phyloP scores from a whole-genome alignment of 2,113 vertebrate genomes.

The Hippolais icterina region DNA sequence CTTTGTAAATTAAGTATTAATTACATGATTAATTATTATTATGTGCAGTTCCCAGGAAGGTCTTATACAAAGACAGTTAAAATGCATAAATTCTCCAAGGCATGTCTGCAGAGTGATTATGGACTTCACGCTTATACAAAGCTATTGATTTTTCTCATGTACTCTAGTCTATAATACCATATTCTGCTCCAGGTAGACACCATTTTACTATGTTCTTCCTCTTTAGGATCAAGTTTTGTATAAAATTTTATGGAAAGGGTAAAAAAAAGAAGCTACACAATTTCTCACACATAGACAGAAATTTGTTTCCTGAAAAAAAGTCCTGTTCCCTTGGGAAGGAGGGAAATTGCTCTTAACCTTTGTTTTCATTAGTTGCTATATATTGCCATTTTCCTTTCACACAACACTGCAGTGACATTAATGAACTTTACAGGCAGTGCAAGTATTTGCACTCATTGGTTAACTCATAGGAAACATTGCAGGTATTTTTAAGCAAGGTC shows the following conservation, averaged over 20 bases:
- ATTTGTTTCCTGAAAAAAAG: not conserved
- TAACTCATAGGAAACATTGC: not conserved
- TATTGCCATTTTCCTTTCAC: not conserved
- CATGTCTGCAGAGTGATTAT: slow-evolving; percentile 31
- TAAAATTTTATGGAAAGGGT: not conserved
- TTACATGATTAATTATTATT: slow-evolving; percentile 65
- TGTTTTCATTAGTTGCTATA: not conserved
- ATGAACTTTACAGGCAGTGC: not conserved
- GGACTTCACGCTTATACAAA: slow-evolving; percentile 37
- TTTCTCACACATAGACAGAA: not conserved
- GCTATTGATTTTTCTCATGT: slow-evolving; percentile 59
- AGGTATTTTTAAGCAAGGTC: not conserved
- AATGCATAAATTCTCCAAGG: slow-evolving; percentile 55
- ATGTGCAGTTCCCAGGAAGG: slow-evolving; percentile 27
- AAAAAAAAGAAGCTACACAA: not conserved
- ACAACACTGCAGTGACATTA: not conserved
- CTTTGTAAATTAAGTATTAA: slow-evolving; percentile 69
- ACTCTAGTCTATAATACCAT: not conserved
- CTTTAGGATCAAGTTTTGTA: not conserved
- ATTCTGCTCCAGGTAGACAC: not conserved
- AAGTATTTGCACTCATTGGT: not conserved
- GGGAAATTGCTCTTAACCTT: slow-evolving; percentile 5
- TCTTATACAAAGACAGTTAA: slow-evolving; percentile 44
- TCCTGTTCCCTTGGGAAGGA: not conserved
- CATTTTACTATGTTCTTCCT: not conserved